Evolutionary conservation across 2,797 vertebrate genomes (phyloP).

Genomic region (Staurois parvus): DNA sequence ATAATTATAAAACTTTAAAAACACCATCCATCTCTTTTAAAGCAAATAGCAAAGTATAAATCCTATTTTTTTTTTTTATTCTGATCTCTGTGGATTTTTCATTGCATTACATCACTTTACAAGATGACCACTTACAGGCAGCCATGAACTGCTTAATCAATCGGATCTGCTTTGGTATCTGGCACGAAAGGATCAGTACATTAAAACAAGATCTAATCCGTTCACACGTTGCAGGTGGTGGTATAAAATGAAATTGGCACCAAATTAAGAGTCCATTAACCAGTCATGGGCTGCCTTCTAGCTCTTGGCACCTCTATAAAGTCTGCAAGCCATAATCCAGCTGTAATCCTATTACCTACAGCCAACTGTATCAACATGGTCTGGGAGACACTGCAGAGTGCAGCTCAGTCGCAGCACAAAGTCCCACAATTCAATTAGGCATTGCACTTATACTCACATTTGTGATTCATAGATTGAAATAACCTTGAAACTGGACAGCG

Average conservation of each 20-base stretch:
- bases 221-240: slow-evolving; percentile 80
- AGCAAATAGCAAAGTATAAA: background rate
- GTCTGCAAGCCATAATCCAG: slow-evolving; percentile 77
- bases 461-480: slow-evolving; percentile 67
- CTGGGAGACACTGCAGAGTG: slow-evolving; percentile 68
- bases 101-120: slow-evolving; percentile 37
- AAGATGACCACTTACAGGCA: slow-evolving; percentile 33
- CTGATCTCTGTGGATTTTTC: slow-evolving; percentile 12
- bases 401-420: slow-evolving; percentile 67
- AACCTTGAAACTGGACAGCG: slow-evolving; percentile 62
- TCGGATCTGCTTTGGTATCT: slow-evolving; percentile 66
- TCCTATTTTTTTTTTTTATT: background rate
- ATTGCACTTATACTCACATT: slow-evolving; percentile 65
- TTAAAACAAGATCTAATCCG: slow-evolving; percentile 83
- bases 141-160: slow-evolving; percentile 45
- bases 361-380: slow-evolving; percentile 73
- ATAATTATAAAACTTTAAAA: background rate
- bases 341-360: slow-evolving; percentile 81
- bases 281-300: slow-evolving; percentile 75
- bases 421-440: slow-evolving; percentile 74
- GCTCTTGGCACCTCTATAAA: slow-evolving; percentile 72
- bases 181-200: slow-evolving; percentile 77
- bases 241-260: slow-evolving; percentile 81
- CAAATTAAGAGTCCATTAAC: slow-evolving; percentile 78
- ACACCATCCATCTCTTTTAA: too few relatives aligned